These are phyloP conservation scores for Miltochrista miniata DNA, from an alignment of 2,888 invertebrate species.

Conservation along the genomic window DNA sequence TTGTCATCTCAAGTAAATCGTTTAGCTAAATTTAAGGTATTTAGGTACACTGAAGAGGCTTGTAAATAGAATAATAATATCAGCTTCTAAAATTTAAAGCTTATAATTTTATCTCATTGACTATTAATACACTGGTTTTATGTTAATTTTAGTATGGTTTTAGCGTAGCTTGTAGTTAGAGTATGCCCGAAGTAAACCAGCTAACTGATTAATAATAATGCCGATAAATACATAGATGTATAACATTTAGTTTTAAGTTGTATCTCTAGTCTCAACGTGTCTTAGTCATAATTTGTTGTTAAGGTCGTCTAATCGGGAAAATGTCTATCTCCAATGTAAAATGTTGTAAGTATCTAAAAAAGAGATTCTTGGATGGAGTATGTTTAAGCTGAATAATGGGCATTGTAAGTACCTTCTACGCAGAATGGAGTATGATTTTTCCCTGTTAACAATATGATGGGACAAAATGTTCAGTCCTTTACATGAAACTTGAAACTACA, in stretches of 20 bases:
- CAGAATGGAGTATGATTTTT: no score
- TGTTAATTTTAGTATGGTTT: conserved; percentile 32
- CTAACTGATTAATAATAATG: conserved; percentile 46
- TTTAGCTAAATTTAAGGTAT: conserved; percentile 48
- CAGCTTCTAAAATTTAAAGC: conserved; percentile 46
- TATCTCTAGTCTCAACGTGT: conserved; percentile 77
- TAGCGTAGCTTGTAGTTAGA: conserved; percentile 30
- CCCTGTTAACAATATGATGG: not conserved
- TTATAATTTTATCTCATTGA: conserved; percentile 37
- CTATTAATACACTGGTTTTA: conserved; percentile 30
- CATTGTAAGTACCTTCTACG: no score
- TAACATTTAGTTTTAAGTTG: conserved; percentile 60
- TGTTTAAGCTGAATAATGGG: not conserved
- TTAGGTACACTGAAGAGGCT: conserved; percentile 57
- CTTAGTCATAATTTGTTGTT: conserved; percentile 70
- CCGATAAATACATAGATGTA: conserved; percentile 40
- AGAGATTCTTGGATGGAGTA: not conserved
- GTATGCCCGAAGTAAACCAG: conserved; percentile 49
- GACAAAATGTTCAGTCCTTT: not conserved
- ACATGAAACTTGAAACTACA: not conserved
- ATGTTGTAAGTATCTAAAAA: not conserved
- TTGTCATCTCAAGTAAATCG: conserved; percentile 60
- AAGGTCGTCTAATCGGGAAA: conserved; percentile 8
- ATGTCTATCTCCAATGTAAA: not conserved
- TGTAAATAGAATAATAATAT: conserved; percentile 68